Evolutionary conservation across 1,140 invertebrate species (phyloP), one percentile per base, ranked within the genome.

Genomic region (Anagrus nilaparvatae): DNA sequence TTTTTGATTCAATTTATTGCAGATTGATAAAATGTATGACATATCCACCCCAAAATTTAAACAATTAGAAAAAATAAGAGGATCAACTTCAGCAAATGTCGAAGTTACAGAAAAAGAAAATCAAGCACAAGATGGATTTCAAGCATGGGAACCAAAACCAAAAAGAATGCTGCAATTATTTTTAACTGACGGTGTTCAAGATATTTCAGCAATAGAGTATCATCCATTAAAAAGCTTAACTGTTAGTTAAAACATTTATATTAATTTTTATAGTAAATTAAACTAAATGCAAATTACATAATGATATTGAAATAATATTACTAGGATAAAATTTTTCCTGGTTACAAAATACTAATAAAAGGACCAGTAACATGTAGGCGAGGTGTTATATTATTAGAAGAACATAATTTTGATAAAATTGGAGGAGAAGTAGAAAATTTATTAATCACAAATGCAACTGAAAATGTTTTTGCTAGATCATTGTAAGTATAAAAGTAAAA

Each of bases 401-500:
- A 74, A 37, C 60, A 65, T 27, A 76, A 80, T 47, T 52, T 87
- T 8, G 68, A 71, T 42, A 55, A 84, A 31, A 53, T 87, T 3
- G 84, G 83, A 2, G 87, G 87, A 14, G 81, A 87, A 66, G 81
- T 87, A 2, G 80, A 82, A 24, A 61, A 63, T 44, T 48, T 83
- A 16, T 49, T 74, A 18, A 67, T 76, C 20, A 36, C 55, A 14
- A 79, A 82, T 65, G 73, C 74, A 7, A 56, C 68, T 10, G 73
- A 78, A 59, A 79, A 78, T 56, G 49, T 80, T 18, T 55, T 84
- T 17, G 70, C 77, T 5, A 64, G 69, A 62, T 64, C 64, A 30
- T 50, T 82, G 70, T 76, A 64, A 66, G 62, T 57, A 17, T 10
- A 19, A 24, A 17, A 46, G 30, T 40, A 36, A 40, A 23, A 21